These are phyloP conservation scores for Eilema caniola DNA, from an alignment of 2,888 invertebrate species.

Conservation along the genomic window DNA sequence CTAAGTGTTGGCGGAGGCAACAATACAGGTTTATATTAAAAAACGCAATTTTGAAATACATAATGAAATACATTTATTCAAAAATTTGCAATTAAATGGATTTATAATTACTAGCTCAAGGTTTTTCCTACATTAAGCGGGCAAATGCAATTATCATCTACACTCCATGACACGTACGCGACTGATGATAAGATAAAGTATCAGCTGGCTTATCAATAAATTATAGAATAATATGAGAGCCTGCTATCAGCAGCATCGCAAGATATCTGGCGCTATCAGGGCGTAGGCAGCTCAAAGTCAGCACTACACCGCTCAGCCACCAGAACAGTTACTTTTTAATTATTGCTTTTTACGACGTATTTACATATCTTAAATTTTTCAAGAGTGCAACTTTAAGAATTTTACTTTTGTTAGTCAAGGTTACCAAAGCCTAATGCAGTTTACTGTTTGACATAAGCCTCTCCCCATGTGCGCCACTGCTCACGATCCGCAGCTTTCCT, in stretches of 20 bases:
- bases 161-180: conserved; percentile 28
- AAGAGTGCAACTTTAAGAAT: not conserved
- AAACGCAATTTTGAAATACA: conserved; percentile 3
- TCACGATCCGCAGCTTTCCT: too few species aligned
- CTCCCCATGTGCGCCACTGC: too few species aligned
- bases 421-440: too few species aligned
- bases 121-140: conserved; percentile 5
- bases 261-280: conserved; percentile 14
- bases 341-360: not conserved
- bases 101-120: conserved; percentile 13
- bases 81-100: conserved; percentile 10
- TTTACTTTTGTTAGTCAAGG: not conserved
- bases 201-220: conserved; percentile 49
- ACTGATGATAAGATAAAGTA: conserved; percentile 50
- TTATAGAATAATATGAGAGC: conserved; percentile 51
- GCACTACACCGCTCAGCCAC: conserved; percentile 12
- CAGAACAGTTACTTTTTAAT: conserved; percentile 5
- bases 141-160: conserved; percentile 27
- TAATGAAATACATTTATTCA: not conserved
- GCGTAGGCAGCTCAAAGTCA: conserved; percentile 16
- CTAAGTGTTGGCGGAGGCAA: not conserved
- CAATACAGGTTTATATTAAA: not conserved
- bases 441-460: too few species aligned
- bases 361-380: not conserved
- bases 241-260: conserved; percentile 29